Conservation (phyloP, 2,113 vertebrate species). For the Ammodytes marinus region DNA sequence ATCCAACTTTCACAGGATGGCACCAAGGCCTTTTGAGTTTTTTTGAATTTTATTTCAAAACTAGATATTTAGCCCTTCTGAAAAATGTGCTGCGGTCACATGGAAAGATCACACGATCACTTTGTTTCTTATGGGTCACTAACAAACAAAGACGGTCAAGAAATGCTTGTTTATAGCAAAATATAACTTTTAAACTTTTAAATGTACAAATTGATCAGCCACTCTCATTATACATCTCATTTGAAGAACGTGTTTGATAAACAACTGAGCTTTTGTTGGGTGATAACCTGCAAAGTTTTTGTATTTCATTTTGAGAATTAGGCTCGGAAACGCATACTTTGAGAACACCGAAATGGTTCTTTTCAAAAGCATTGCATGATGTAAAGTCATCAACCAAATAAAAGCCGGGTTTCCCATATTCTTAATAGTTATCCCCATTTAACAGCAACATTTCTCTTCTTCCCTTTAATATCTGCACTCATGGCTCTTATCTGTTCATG, state of each 20-base stretch:
- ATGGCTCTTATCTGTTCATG: neutral
- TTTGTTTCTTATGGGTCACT: neutral
- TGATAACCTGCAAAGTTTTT: conserved; percentile 3
- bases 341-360: neutral
- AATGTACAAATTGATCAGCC: neutral
- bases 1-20: conserved; percentile 49
- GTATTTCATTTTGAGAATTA: neutral
- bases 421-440: neutral
- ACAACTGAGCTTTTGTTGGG: neutral
- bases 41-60: conserved; percentile 30
- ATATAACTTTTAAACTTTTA: neutral
- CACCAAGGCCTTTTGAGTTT: conserved; percentile 37
- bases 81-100: conserved; percentile 2
- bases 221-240: neutral
- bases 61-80: neutral
- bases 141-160: neutral
- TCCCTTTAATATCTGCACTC: neutral
- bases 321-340: neutral
- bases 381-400: neutral
- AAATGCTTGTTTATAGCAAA: neutral
- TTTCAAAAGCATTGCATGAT: neutral
- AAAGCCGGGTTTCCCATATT: neutral
- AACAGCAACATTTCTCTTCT: neutral
- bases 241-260: neutral
- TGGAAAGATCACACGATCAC: neutral